phyloP scores from a whole-genome alignment of 2,797 vertebrate genomes.

The Spea hammondii region DNA sequence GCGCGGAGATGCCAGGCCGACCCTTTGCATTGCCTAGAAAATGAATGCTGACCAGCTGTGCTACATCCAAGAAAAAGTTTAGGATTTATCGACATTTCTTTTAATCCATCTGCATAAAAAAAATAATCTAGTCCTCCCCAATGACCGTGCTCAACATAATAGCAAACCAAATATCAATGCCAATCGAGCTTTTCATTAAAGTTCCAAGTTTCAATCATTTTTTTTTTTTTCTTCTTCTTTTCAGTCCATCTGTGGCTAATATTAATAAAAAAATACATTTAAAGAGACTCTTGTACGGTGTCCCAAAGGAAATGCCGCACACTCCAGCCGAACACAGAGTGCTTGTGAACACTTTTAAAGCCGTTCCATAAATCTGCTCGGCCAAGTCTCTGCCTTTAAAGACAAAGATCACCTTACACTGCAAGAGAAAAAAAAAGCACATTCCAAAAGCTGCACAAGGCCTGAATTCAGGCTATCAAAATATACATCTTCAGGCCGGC shows the following conservation, averaged over 20 bases:
- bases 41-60: not conserved
- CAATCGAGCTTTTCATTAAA: too few relatives aligned
- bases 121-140: too few relatives aligned
- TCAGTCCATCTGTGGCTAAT: not conserved
- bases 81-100: not conserved
- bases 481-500: not conserved
- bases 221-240: not conserved
- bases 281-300: slow-evolving; percentile 54
- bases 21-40: not conserved
- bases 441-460: slow-evolving; percentile 41
- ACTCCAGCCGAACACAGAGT: slow-evolving; percentile 46
- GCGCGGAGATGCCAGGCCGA: not conserved
- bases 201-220: not conserved
- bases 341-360: slow-evolving; percentile 53
- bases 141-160: too few relatives aligned
- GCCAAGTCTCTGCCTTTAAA: slow-evolving; percentile 51
- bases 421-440: slow-evolving; percentile 45
- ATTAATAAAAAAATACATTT: not conserved
- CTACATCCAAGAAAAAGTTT: not conserved
- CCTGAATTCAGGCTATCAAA: not conserved
- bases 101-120: too few relatives aligned
- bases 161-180: too few relatives aligned
- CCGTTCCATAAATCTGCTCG: slow-evolving; percentile 55
- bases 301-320: slow-evolving; percentile 50
- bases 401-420: slow-evolving; percentile 52